Conservation (phyloP, 2,888 invertebrate genomes). For the Candidula unifasciata region DNA sequence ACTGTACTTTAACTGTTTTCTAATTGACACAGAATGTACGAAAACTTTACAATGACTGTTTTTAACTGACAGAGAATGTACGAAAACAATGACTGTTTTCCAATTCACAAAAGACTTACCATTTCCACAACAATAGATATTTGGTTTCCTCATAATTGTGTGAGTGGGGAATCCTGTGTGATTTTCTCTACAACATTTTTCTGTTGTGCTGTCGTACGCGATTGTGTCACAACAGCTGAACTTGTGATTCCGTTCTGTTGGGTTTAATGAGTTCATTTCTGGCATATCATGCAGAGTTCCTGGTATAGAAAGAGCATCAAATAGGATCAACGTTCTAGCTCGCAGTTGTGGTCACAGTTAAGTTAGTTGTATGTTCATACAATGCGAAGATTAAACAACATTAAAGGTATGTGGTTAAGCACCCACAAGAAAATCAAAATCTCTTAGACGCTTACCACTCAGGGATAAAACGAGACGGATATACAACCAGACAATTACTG, state of each 20-base stretch:
- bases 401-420: too few species aligned
- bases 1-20: neutral
- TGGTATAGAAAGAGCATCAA: neutral
- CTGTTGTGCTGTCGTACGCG: neutral
- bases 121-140: constrained; percentile 27
- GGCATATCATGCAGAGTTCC: neutral
- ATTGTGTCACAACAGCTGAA: constrained; percentile 29
- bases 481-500: too few species aligned
- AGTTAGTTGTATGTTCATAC: too few species aligned
- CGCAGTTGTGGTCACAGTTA: neutral
- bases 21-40: constrained; percentile 6
- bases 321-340: too few species aligned
- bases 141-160: neutral
- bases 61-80: neutral
- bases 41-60: too few species aligned
- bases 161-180: constrained; percentile 13
- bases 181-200: constrained; percentile 29
- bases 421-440: too few species aligned
- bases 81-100: neutral
- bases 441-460: too few species aligned
- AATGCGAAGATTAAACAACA: too few species aligned
- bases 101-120: constrained; percentile 9
- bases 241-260: neutral
- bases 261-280: neutral
- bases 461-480: too few species aligned